A percentile compares a stretch with the other conserved stretches of the same genome.
Evolutionary conservation across 2,888 invertebrate species (phyloP).

Genomic region (Megamerina dolium): DNA sequence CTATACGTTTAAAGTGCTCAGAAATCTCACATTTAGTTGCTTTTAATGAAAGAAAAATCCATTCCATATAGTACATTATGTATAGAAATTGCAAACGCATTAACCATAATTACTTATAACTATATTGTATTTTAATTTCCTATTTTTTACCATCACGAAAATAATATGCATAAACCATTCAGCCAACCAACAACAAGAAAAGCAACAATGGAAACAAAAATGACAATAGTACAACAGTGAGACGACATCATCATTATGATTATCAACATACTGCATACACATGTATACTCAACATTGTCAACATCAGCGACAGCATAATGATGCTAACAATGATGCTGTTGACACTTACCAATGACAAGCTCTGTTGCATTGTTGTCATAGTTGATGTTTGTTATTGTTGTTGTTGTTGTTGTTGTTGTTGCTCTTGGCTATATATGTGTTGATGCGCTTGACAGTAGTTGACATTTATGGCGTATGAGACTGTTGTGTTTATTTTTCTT

Average conservation of each 20-base stretch:
- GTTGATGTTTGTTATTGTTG: not conserved
- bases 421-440: conserved; percentile 4
- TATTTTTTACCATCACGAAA: no score
- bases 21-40: no score
- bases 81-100: no score
- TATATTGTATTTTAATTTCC: no score
- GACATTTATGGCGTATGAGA: conserved; percentile 4
- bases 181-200: not conserved
- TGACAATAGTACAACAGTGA: not conserved
- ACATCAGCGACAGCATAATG: not conserved
- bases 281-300: not conserved
- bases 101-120: no score
- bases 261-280: no score
- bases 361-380: not conserved
- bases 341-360: conserved; percentile 1
- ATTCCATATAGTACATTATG: no score
- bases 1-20: no score
- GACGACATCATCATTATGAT: not conserved
- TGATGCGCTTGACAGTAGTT: conserved; percentile 8
- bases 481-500: no score
- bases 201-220: not conserved
- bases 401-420: conserved; percentile 1
- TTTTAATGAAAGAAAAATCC: no score
- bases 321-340: not conserved
- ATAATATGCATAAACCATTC: no score